Conservation (phyloP, 2,888 invertebrate species). For the Diloba caeruleocephala region DNA sequence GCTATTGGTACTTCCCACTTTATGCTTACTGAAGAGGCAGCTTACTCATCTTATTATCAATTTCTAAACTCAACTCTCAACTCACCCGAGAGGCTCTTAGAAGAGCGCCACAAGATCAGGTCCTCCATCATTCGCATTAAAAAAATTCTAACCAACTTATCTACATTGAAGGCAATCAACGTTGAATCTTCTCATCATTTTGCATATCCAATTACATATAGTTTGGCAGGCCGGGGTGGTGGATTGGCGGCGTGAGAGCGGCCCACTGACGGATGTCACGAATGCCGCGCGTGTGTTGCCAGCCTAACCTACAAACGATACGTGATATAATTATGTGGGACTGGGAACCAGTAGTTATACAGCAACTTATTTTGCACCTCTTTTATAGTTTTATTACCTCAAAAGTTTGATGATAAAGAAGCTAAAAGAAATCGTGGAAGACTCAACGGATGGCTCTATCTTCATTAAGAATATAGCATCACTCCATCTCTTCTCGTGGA, state of each 20-base stretch:
- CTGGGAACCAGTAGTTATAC: slow-evolving; percentile 45
- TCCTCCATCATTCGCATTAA: too few species aligned
- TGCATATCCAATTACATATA: slow-evolving; percentile 40
- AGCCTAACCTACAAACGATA: slow-evolving; percentile 58
- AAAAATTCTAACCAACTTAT: slow-evolving; percentile 1
- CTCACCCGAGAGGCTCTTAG: too few species aligned
- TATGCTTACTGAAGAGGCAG: too few species aligned
- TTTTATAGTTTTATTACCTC: not conserved
- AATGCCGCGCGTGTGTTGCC: slow-evolving; percentile 53
- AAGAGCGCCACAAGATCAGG: too few species aligned
- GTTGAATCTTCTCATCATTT: slow-evolving; percentile 39
- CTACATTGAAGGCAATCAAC: slow-evolving; percentile 8
- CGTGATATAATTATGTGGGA: slow-evolving; percentile 59
- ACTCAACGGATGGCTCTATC: too few species aligned
- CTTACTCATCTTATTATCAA: too few species aligned
- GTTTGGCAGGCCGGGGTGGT: slow-evolving; percentile 39
- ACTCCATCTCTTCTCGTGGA: too few species aligned
- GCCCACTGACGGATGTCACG: slow-evolving; percentile 56
- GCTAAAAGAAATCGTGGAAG: not conserved
- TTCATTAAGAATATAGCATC: too few species aligned
- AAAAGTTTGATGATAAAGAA: not conserved
- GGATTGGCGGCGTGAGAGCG: slow-evolving; percentile 52
- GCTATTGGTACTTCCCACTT: too few species aligned
- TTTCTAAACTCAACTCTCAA: too few species aligned
- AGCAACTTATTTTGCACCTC: slow-evolving; percentile 22